These are phyloP conservation scores for Metridium senile DNA, from an alignment of 92 coral and sea anemone species.

Conservation along the genomic window DNA sequence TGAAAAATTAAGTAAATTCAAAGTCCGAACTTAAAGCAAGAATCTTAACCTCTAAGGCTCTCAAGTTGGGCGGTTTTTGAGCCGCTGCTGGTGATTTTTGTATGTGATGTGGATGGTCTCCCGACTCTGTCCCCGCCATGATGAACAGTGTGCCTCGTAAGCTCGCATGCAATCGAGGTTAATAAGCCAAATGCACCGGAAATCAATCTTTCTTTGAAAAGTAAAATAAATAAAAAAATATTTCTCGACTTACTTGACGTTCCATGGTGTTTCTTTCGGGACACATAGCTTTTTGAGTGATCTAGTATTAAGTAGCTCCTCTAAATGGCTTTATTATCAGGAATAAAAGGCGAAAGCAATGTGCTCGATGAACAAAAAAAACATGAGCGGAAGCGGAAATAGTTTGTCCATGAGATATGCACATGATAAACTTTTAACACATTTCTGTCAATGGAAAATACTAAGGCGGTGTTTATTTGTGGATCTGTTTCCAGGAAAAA, in stretches of 20 bases:
- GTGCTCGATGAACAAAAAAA: not conserved
- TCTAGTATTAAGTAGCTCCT: not conserved
- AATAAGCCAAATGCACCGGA: constrained; percentile 23
- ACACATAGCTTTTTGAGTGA: constrained; percentile 5
- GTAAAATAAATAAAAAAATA: too few relatives aligned
- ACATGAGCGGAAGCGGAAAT: constrained; percentile 15
- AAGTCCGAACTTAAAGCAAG: constrained; percentile 1
- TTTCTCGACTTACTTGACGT: not conserved
- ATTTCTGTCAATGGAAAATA: not conserved
- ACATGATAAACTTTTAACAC: not conserved
- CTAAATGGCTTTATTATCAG: not conserved
- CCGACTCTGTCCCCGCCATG: constrained; percentile 98
- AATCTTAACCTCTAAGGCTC: constrained; percentile 85
- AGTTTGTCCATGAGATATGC: constrained; percentile 1
- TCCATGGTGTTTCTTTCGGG: constrained; percentile 2
- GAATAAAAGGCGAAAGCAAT: not conserved
- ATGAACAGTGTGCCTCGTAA: constrained; percentile 43
- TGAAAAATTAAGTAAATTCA: constrained; percentile 8
- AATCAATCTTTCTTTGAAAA: constrained; percentile 7
- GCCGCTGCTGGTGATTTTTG: constrained; percentile 99
- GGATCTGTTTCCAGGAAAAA: not conserved
- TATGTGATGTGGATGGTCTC: constrained; percentile 61
- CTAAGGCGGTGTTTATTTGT: not conserved
- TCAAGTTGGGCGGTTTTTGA: constrained; percentile 95
- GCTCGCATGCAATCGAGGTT: constrained; percentile 53